Base-by-base conservation (phyloP, 2,888 invertebrate species). In the Hecatera dysodea region DNA sequence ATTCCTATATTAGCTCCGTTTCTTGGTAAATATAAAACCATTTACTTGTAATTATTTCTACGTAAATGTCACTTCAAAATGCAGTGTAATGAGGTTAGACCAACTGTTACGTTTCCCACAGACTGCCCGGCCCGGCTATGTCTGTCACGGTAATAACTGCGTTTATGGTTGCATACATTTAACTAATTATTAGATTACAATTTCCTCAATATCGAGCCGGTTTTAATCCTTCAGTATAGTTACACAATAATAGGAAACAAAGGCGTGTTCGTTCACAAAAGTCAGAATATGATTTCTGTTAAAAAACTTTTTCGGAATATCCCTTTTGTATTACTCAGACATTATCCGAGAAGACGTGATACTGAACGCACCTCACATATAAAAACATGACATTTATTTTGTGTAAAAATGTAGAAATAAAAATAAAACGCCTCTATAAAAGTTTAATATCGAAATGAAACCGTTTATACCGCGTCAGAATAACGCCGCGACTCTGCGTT, bases 381-480 rank as follows among this genome's bases (percentile, higher is more conserved):
- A 57, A 36, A 69, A 57, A 22, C 8, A 52, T 52, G 33, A 48
- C 27, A n/a, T n/a, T n/a, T n/a, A n/a, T n/a, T n/a, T n/a, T 36
- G 42, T 55, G 65, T 71, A 72, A 44, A 71, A 60, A 46, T 60
- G 55, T 79, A 65, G 74, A 74, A 74, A 78, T 80, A 81, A 86
- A 83, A 87, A 86, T 86, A 85, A 82, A 84, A 85, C 42, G 81
- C 62, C 72, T 59, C 55, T 72, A 71, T 78, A 82, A 84, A 86
- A 80, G 81, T 85, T 83, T 77, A 79, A 75, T 72, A 80, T 67
- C 75, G 85, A 87, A 91, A 91, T 89, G 88, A 88, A 90, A 90
- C 88, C 89, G 89, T 91, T 92, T 91, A 87, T 89, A 88, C 87
- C 86, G 82, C 82, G 85, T 85, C 85, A 80, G 89, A 88, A 88